Percentiles rank a stretch among this genome's conserved stretches.
Conservation (phyloP, 2,797 vertebrate genomes). For the Enteromius fasciolatus region DNA sequence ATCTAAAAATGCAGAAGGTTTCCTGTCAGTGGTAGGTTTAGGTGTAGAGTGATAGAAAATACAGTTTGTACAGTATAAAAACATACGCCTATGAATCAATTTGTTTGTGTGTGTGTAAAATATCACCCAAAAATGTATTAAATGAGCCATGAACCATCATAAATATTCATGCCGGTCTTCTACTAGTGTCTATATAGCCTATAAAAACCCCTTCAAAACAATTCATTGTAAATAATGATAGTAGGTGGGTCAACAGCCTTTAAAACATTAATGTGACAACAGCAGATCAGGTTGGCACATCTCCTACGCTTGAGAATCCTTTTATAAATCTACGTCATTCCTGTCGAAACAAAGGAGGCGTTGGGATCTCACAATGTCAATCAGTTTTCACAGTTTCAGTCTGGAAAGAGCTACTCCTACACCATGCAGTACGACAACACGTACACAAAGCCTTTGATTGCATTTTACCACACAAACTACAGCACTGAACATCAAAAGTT, state of each 20-base stretch:
- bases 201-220: neutral
- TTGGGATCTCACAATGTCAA: conserved; percentile 16
- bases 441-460: neutral
- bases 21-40: no score
- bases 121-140: no score
- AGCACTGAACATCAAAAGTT: conserved; percentile 17
- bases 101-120: no score
- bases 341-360: neutral
- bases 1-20: no score
- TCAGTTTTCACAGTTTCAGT: conserved; percentile 25
- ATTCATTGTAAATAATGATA: neutral
- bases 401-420: conserved; percentile 12
- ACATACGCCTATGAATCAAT: neutral
- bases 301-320: conserved; percentile 13
- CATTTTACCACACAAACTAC: conserved; percentile 16
- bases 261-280: conserved; percentile 6
- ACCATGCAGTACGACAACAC: neutral
- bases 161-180: neutral
- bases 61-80: no score
- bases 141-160: neutral
- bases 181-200: neutral
- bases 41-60: no score
- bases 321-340: conserved; percentile 15
- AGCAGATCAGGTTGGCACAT: neutral
- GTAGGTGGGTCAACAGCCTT: conserved; percentile 1